A percentile compares a stretch with the other conserved stretches of the same genome.
Evolutionary conservation across 1,140 invertebrate genomes (phyloP).

Genomic region (Drosophila grimshawi): DNA sequence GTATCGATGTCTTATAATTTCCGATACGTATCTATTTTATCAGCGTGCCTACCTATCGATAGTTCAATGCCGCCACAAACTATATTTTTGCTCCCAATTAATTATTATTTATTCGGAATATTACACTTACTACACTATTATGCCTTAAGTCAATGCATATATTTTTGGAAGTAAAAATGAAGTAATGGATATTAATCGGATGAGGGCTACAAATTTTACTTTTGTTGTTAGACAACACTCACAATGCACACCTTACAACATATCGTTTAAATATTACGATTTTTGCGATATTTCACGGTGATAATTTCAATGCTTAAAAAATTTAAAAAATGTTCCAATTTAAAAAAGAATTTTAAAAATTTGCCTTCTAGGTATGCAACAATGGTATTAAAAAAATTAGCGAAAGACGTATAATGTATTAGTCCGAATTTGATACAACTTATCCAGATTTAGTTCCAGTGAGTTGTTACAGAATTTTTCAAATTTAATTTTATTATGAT

Average conservation of each 20-base stretch:
- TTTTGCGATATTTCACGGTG: neutral
- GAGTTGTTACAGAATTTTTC: conserved; percentile 2
- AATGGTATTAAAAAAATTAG: neutral
- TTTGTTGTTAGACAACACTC: neutral
- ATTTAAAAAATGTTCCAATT: neutral
- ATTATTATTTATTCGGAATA: neutral
- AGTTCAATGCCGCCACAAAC: neutral
- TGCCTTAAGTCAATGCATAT: neutral
- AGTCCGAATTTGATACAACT: no score
- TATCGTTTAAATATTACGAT: neutral
- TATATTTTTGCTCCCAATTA: neutral
- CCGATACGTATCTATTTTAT: conserved; percentile 1
- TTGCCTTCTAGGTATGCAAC: no score
- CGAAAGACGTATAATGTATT: no score
- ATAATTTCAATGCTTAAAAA: neutral
- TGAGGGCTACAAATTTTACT: neutral
- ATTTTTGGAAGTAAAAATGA: neutral
- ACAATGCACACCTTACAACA: neutral
- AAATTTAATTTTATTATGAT: conserved; percentile 40
- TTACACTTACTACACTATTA: neutral
- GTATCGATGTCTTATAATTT: conserved; percentile 21
- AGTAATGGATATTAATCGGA: neutral
- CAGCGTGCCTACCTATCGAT: conserved; percentile 16
- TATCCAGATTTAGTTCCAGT: no score
- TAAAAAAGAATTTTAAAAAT: no score